Conservation (phyloP, 2,797 vertebrate genomes). For the Accipiter superciliosus region DNA sequence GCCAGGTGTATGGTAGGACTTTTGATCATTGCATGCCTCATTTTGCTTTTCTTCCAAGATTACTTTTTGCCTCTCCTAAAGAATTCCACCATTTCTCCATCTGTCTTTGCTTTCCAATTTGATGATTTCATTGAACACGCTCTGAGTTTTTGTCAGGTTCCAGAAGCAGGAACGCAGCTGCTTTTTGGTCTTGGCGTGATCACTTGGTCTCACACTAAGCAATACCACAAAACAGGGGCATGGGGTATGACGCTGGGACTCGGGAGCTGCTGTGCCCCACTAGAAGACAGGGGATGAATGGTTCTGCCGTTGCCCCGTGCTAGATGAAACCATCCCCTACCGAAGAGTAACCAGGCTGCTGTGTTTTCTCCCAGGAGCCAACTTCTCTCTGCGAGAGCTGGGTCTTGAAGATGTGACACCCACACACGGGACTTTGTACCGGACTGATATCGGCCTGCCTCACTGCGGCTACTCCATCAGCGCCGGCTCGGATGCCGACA, state of each 20-base stretch:
- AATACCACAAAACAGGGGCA: not conserved
- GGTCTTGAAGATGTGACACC: slow-evolving; percentile 88
- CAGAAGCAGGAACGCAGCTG: not conserved
- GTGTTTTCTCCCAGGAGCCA: slow-evolving; percentile 77
- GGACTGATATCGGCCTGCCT: slow-evolving; percentile 87
- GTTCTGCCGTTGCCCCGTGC: not conserved
- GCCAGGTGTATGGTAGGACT: not conserved
- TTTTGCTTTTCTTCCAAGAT: not conserved
- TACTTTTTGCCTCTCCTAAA: not conserved
- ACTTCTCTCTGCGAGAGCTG: slow-evolving; percentile 91
- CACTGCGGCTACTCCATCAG: slow-evolving; percentile 93
- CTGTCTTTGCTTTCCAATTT: not conserved
- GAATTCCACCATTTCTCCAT: not conserved
- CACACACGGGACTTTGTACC: slow-evolving; percentile 87
- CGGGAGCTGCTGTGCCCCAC: fast-evolving
- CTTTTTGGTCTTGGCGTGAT: not conserved
- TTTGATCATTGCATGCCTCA: not conserved
- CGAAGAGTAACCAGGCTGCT: not conserved
- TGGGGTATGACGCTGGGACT: not conserved
- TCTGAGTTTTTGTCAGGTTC: not conserved
- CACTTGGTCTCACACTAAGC: not conserved
- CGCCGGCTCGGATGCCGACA: slow-evolving; percentile 90
- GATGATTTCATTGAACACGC: not conserved
- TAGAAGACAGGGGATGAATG: fast-evolving
- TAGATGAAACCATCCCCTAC: not conserved